Evolutionary conservation across 2,113 vertebrate genomes (phyloP), one percentile per base, ranked within the genome.

Genomic region (Parotia lawesii): DNA sequence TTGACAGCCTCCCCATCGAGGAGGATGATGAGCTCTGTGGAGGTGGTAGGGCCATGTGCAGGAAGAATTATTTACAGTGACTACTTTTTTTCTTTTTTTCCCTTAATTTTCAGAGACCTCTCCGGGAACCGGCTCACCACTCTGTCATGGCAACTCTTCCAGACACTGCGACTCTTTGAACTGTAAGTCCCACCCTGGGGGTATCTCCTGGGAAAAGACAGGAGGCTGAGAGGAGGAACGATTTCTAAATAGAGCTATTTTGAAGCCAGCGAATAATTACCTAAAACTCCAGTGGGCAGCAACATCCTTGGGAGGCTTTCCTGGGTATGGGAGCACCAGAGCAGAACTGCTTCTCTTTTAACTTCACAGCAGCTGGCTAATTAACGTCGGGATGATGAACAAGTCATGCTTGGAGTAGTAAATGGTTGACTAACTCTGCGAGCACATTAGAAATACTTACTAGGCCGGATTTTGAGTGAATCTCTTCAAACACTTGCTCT

Each of bases 81-180:
- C 40, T 50, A 20, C 17, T 29, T 60, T 44, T 58, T n/a, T 27
- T 62, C 51, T 40, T 27, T n/a, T 48, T 21, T 10, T 2, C 56
- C 77, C 91, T 93, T 93, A 37, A 96, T 96, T 95, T 97, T 53
- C 98, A 99, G 99, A 98, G 99, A 99, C 97, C 97, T 99, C 96
- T 99, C 99, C 18, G 99, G 98, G 97, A 99, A 99, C 95, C 99
- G 99, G 87, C 98, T 99, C 96, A 98, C 97, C 92, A 99, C 99
- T 15, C 97, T 99, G 77, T 99, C 99, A 19, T 99, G 99, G 99
- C 99, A 99, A 87, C 99, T 99, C 90, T 99, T 99, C 98, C 98
- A 99, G 98, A 99, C 98, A 17, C 98, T 99, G 96, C 98, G 98
- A 96, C 98, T 99, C 96, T 97, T 97, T 61, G 99, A 99, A 98